Conservation (phyloP, 2,888 invertebrate species). For the Drosophila incognita region DNA sequence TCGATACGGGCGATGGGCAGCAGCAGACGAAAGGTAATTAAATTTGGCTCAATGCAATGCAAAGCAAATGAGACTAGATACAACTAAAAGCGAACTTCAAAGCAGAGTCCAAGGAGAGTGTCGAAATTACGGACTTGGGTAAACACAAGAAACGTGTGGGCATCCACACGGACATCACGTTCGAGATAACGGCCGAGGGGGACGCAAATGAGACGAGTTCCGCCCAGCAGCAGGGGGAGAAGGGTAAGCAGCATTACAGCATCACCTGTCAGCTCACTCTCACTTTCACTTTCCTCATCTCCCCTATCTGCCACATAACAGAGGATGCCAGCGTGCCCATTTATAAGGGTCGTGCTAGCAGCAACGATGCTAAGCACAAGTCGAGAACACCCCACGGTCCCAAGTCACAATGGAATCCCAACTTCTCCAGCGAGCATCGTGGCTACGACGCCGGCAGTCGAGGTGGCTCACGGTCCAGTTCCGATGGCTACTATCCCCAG, state of each 20-base stretch:
- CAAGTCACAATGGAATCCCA: slow-evolving; percentile 82
- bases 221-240: slow-evolving; percentile 80
- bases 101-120: slow-evolving; percentile 84
- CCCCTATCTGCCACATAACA: slow-evolving; percentile 24
- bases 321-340: slow-evolving; percentile 85
- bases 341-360: slow-evolving; percentile 80
- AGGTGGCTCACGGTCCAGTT: slow-evolving; percentile 30
- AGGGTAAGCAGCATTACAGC: slow-evolving; percentile 65
- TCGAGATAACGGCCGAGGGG: slow-evolving; percentile 83
- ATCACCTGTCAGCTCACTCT: slow-evolving; percentile 9
- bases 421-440: slow-evolving; percentile 77
- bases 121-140: slow-evolving; percentile 83
- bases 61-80: slow-evolving; percentile 35
- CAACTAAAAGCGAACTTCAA: slow-evolving; percentile 21
- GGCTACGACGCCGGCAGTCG: slow-evolving; percentile 45
- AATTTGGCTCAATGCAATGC: slow-evolving; percentile 46
- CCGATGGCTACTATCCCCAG: slow-evolving; percentile 71
- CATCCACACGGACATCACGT: slow-evolving; percentile 85
- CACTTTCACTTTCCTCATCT: background rate
- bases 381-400: slow-evolving; percentile 81
- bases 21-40: slow-evolving; percentile 83
- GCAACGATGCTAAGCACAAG: slow-evolving; percentile 67
- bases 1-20: slow-evolving; percentile 84
- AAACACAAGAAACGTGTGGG: slow-evolving; percentile 84
- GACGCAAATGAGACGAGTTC: slow-evolving; percentile 82